Base-by-base conservation (phyloP, 2,888 invertebrate species). In the Volucella bombylans region DNA sequence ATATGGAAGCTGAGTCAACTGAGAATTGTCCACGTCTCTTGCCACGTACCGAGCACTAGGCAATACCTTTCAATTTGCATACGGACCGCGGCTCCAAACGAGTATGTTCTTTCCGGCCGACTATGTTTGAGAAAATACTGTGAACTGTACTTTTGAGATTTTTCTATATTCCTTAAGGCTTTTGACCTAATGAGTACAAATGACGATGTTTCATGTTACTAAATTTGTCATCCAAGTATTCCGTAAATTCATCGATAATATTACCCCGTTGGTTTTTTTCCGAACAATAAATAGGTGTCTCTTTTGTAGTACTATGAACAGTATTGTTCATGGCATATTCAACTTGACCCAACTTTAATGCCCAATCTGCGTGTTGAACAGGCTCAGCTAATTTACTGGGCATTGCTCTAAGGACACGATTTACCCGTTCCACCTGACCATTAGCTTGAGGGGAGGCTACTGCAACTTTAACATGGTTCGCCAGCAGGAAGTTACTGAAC, bases 401-500 rank as follows among this genome's bases (percentile, higher is more conserved):
- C n/a, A n/a, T n/a, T n/a, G n/a, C n/a, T n/a, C n/a, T n/a, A n/a
- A 39, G 31, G 8, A 62, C 62, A 15, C 79, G 74, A 55, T 85
- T 81, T 11, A 78, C 76, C 8, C 72, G 71, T 8, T 45, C 76
- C 3, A 80, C 79, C 15, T 77, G 65, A 9, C 52, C 64, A 45
- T 73, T 64, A 12, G 73, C 54, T 43, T 43, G 41, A 4, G 68
- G n/a, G n/a, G n/a, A n/a, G n/a, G n/a, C n/a, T n/a, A n/a, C n/a
- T n/a, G n/a, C n/a, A 54, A 15, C 15, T 55, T 55, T n/a, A 11
- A 64, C 64, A 23, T 47, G 64, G 12, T 73, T 80, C n/a, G 31
- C 6, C 54, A 12, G 4, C 90, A 49, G 23, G 89, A 87, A 61
- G 88, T 87, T 8, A 90, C 64, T 0, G 89, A 89, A 67, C 87